phyloP scores from a whole-genome alignment of 2,888 invertebrate species.

The Diarsia brunnea region DNA sequence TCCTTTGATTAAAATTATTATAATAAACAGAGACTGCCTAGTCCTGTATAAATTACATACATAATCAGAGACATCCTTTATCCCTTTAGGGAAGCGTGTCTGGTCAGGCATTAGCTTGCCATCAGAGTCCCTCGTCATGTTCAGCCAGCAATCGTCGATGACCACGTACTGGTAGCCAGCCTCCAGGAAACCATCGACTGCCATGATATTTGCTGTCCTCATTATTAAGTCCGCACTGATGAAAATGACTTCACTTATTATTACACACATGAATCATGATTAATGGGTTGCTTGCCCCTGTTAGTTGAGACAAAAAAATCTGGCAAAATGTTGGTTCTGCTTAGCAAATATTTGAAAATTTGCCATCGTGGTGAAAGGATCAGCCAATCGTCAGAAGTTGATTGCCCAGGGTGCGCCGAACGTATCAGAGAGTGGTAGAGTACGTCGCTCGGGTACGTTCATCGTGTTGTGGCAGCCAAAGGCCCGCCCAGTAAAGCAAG shows the following conservation, averaged over 20 bases:
- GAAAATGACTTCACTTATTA: slow-evolving; percentile 16
- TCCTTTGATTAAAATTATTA: background rate
- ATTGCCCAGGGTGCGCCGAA: too few species aligned
- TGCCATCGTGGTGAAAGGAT: too few species aligned
- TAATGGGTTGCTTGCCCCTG: too few species aligned
- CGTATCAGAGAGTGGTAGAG: too few species aligned
- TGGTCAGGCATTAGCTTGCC: slow-evolving; percentile 92
- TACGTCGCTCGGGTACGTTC: too few species aligned
- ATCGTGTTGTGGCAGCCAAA: too few species aligned
- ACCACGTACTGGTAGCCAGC: slow-evolving; percentile 94
- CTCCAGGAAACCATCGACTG: slow-evolving; percentile 92
- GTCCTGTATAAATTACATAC: slow-evolving; percentile 83
- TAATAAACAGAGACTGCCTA: background rate
- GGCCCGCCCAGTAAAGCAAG: too few species aligned
- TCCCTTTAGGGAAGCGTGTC: slow-evolving; percentile 93
- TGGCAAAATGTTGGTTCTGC: too few species aligned
- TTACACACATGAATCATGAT: background rate
- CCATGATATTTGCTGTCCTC: slow-evolving; percentile 91
- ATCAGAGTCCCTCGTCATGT: slow-evolving; percentile 90
- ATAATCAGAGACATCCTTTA: slow-evolving; percentile 93
- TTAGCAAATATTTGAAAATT: too few species aligned
- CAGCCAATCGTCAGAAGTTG: too few species aligned
- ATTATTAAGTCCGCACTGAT: slow-evolving; percentile 91
- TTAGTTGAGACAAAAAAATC: too few species aligned
- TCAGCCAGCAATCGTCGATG: slow-evolving; percentile 95